phyloP scores from a whole-genome alignment of 1,140 invertebrate genomes.

The Sitobion miscanthi region DNA sequence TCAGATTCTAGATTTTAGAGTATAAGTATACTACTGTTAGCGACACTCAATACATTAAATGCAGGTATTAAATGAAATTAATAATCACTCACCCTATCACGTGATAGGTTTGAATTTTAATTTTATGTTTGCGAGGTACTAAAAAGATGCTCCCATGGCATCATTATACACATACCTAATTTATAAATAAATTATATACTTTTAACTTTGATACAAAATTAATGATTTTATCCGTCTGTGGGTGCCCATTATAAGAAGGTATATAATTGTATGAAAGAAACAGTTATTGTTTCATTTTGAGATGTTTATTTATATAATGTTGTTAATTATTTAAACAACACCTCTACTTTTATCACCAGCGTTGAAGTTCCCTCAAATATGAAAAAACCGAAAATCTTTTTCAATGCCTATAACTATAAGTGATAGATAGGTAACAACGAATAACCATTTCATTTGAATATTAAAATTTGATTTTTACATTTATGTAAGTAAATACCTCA shows the following conservation, averaged over 20 bases:
- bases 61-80: too few species aligned
- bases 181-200: too few species aligned
- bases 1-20: too few species aligned
- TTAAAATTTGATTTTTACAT: background rate
- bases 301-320: background rate
- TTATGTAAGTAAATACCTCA: too few species aligned
- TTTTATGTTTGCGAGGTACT: too few species aligned
- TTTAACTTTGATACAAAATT: background rate
- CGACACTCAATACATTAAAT: too few species aligned
- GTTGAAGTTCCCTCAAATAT: conserved; percentile 25
- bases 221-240: background rate
- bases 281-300: background rate
- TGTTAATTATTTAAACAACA: background rate
- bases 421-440: background rate
- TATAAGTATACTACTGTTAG: too few species aligned
- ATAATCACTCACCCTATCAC: too few species aligned
- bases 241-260: background rate
- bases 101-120: too few species aligned
- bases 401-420: background rate
- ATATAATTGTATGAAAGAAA: background rate
- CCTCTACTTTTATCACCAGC: conserved; percentile 7
- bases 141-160: too few species aligned
- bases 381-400: background rate
- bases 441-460: too few species aligned
- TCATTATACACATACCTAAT: too few species aligned